Evolutionary conservation across 2,888 invertebrate species (phyloP).

Genomic region (Xestia c-nigrum): DNA sequence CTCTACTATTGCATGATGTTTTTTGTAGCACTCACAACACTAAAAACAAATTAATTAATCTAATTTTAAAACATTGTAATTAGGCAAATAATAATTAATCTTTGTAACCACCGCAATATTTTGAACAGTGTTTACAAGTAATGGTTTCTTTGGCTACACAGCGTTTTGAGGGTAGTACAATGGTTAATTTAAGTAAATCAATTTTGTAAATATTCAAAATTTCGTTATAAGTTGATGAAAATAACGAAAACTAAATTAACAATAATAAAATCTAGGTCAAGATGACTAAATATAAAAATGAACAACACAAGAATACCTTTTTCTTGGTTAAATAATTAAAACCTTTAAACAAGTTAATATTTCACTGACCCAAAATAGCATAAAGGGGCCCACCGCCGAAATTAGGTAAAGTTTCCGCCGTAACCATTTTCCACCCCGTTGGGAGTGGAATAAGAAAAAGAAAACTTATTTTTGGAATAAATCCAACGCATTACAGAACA

Average conservation of each 20-base stretch:
- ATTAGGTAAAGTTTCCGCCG: slow-evolving; percentile 52
- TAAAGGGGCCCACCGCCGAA: slow-evolving; percentile 38
- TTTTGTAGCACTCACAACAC: background rate
- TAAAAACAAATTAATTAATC: too few relatives aligned
- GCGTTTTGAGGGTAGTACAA: background rate
- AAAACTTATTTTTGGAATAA: slow-evolving; percentile 36
- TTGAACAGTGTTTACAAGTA: background rate
- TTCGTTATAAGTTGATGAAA: background rate
- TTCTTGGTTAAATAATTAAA: slow-evolving; percentile 42
- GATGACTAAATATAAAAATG: background rate
- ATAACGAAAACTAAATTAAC: background rate
- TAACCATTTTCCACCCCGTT: slow-evolving; percentile 48
- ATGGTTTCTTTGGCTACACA: background rate
- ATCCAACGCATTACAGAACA: background rate
- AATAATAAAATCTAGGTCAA: background rate
- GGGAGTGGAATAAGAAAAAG: slow-evolving; percentile 37
- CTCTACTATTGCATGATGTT: background rate
- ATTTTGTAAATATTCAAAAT: background rate
- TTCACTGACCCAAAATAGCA: slow-evolving; percentile 43
- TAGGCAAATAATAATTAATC: background rate
- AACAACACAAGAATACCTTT: slow-evolving; percentile 5
- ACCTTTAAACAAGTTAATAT: slow-evolving; percentile 45
- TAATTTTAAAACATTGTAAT: background rate
- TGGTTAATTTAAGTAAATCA: background rate
- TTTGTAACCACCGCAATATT: too few relatives aligned